phyloP scores from a whole-genome alignment of 2,797 vertebrate species.

The Pseudomugil tenellus region DNA sequence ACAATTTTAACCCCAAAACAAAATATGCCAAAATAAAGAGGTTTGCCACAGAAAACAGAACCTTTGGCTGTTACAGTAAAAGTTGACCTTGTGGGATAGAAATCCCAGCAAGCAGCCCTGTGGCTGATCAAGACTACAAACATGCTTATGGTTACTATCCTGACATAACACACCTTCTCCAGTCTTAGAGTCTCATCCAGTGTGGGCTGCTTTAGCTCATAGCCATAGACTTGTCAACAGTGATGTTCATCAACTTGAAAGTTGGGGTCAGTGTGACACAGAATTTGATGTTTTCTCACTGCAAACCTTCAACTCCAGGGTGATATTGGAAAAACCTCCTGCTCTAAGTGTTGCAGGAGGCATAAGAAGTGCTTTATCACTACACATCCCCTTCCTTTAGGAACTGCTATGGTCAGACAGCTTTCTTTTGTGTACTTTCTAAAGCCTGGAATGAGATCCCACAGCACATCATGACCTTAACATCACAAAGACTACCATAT shows the following conservation, averaged over 20 bases:
- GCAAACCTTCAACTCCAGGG: not conserved
- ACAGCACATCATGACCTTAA: no score
- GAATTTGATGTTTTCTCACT: not conserved
- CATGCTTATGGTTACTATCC: not conserved
- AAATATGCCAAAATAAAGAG: no score
- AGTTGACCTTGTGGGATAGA: not conserved
- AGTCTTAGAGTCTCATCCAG: not conserved
- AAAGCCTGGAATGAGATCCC: no score
- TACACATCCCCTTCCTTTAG: no score
- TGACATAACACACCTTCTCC: not conserved
- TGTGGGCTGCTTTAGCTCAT: constrained; percentile 5
- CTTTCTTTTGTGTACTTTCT: no score
- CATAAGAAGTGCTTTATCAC: not conserved
- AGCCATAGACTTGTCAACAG: not conserved
- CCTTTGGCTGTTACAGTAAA: not conserved
- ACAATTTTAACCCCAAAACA: no score
- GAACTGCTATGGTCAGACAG: no score
- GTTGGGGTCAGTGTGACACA: constrained; percentile 7
- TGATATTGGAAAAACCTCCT: not conserved
- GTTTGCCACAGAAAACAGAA: not conserved
- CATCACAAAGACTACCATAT: no score
- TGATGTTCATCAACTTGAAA: not conserved
- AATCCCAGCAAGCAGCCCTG: not conserved
- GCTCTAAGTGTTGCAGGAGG: not conserved
- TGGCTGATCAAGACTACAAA: not conserved